A percentile compares a stretch with the other conserved stretches of the same genome.
Evolutionary conservation across 2,113 vertebrate genomes (phyloP).

Genomic region (Ceyx margarethae): DNA sequence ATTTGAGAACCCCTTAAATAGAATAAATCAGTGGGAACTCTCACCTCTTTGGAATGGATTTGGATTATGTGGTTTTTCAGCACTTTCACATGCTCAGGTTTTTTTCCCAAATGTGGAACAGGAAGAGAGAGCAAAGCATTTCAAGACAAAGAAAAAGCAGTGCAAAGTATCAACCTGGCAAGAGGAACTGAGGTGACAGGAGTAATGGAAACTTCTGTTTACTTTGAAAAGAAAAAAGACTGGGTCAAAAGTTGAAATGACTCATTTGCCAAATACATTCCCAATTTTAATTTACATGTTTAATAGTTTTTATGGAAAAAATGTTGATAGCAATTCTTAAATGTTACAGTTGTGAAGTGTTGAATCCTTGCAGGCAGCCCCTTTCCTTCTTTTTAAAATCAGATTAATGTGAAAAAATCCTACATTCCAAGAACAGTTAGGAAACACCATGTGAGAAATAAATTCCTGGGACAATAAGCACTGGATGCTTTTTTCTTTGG

Average conservation of each 20-base stretch:
- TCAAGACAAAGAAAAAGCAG: neutral
- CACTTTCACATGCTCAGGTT: neutral
- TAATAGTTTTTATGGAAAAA: neutral
- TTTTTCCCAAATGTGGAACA: neutral
- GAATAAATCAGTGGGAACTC: neutral
- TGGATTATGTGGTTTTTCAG: neutral
- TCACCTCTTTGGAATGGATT: neutral
- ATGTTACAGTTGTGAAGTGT: neutral
- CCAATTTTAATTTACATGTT: neutral
- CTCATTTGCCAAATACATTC: neutral
- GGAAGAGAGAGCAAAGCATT: neutral
- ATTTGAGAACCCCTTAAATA: neutral
- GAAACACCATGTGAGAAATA: neutral
- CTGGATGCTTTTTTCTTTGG: neutral
- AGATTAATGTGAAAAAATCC: neutral
- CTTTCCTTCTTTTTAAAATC: neutral
- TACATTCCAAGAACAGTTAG: neutral
- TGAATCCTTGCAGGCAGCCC: neutral
- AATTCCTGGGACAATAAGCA: neutral
- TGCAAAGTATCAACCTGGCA: neutral
- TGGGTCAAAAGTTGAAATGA: neutral
- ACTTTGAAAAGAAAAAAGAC: neutral
- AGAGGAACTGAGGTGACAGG: neutral
- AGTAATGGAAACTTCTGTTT: neutral
- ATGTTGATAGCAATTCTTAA: neutral